A percentile compares a stretch with the other conserved stretches of the same genome.
Evolutionary conservation across 2,113 vertebrate genomes (phyloP).

Genomic region (Galemys pyrenaicus): DNA sequence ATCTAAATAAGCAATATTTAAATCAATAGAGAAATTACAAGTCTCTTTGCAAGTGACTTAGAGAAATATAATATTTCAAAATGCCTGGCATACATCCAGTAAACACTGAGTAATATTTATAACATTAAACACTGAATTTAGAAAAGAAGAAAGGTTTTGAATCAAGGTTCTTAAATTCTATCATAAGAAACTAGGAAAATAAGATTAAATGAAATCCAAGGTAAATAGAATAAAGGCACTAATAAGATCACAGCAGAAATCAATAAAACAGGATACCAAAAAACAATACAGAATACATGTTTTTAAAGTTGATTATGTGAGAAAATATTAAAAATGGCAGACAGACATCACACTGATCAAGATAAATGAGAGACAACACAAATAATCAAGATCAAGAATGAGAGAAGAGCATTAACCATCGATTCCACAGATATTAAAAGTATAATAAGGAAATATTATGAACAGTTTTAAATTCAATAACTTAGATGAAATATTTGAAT

Average conservation of each 20-base stretch:
- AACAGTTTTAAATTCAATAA: conserved; percentile 34
- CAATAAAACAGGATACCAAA: background rate
- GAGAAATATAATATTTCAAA: conserved; percentile 8
- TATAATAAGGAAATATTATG: background rate
- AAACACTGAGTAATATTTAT: background rate
- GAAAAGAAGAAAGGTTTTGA: background rate
- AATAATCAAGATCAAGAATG: background rate
- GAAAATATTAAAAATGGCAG: conserved; percentile 16
- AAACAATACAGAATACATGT: conserved; percentile 1
- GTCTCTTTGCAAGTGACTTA: background rate
- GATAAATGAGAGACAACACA: background rate
- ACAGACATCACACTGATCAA: background rate
- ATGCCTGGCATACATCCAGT: background rate
- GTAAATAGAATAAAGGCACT: background rate
- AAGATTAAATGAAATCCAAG: background rate
- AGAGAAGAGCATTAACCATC: background rate
- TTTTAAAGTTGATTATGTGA: background rate
- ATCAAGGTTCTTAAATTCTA: background rate
- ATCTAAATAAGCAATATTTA: background rate
- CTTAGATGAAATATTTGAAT: conserved; percentile 47
- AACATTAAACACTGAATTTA: background rate
- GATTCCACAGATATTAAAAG: background rate
- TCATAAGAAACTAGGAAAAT: background rate
- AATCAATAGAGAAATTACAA: background rate
- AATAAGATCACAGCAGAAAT: background rate